Conservation (phyloP, 2,888 invertebrate species). For the Drosophila mimica region DNA sequence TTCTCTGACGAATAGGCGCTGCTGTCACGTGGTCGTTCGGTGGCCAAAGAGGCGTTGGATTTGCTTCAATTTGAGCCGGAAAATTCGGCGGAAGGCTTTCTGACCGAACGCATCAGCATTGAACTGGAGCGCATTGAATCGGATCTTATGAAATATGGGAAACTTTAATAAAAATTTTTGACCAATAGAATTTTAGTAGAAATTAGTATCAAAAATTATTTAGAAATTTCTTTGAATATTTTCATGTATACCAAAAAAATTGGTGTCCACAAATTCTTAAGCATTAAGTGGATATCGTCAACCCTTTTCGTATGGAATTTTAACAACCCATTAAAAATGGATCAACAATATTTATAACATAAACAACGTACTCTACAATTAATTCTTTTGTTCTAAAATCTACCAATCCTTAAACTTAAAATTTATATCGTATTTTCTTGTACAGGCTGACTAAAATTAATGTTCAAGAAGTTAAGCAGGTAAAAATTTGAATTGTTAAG, state of each 20-base stretch:
- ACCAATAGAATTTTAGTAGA: not conserved
- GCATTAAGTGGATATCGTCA: not conserved
- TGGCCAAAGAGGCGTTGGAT: slow-evolving; percentile 87
- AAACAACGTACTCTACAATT: not conserved
- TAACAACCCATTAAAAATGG: not conserved
- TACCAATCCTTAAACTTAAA: not conserved
- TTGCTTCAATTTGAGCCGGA: slow-evolving; percentile 90
- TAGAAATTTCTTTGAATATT: not conserved
- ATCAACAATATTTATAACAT: not conserved
- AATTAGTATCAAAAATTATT: not conserved
- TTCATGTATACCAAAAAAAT: not conserved
- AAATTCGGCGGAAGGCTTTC: slow-evolving; percentile 89
- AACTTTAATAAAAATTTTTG: slow-evolving; percentile 12
- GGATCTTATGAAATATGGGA: slow-evolving; percentile 67
- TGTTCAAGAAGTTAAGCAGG: not conserved
- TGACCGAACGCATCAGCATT: slow-evolving; percentile 77
- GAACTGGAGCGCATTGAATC: slow-evolving; percentile 79
- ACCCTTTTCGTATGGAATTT: not conserved
- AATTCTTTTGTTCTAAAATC: not conserved
- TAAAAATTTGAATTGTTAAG: not conserved
- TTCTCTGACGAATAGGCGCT: slow-evolving; percentile 29
- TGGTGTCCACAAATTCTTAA: not conserved
- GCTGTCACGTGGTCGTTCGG: slow-evolving; percentile 86
- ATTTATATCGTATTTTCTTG: not conserved
- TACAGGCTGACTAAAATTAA: not conserved